Base-by-base conservation (phyloP, 2,888 invertebrate species). In the Drosophila bunnanda region DNA sequence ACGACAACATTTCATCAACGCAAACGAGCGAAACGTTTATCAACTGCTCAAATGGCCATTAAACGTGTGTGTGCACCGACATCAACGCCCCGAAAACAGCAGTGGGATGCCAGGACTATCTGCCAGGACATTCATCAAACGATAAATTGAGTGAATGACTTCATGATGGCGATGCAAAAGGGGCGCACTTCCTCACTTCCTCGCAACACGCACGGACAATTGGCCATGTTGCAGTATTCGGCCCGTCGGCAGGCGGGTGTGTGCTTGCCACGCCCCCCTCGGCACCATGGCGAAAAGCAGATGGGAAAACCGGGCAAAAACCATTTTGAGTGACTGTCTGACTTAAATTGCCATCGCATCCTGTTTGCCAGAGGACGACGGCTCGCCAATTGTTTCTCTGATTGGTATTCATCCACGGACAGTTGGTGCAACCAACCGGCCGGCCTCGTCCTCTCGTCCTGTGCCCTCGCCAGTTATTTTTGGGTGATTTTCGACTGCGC, bases 1-100 rank as follows among this genome's bases (percentile, higher is more conserved):
- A 83, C 68, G 80, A 80, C 84, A 79, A 89, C 88, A 88, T 88
- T 90, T 89, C 88, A 87, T 81, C 85, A 85, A 80, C 82, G 80
- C 78, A 89, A 88, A 83, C 89, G 79, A 83, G 89, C 84, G 85
- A 86, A 90, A 88, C 91, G 92, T 91, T 91, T 91, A 92, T 91
- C 91, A 92, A 90, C 90, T 90, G 91, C 89, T 92, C 92, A 91
- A 91, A 92, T 90, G 90, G 87, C 91, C 91, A 91, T 91, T 91
- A 91, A 92, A 91, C 90, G 91, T 92, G 76, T 70, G 76, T 74
- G 69, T 71, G 76, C 59, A 50, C 59, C 76, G 65, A 60, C 82
- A 76, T 82, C 86, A 82, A 76, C 86, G 71, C 59, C 64, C 69
- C 64, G 28, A 75, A 56, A 56, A 65, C 52, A 44, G 67, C 28